Evolutionary conservation across 1,140 invertebrate genomes (phyloP).

Genomic region (Megalonaias nervosa): DNA sequence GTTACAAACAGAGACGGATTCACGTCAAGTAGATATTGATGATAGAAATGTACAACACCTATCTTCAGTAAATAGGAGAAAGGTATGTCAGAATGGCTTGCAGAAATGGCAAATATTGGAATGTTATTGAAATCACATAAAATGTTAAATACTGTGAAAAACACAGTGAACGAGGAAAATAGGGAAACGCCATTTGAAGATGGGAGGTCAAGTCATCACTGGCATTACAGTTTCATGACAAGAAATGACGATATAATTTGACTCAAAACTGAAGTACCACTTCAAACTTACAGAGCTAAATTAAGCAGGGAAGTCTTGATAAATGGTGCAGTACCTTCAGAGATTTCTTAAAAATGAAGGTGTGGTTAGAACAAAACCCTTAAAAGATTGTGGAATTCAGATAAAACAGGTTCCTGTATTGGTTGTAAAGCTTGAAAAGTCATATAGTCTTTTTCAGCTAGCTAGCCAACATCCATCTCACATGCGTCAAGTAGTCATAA

Average conservation of each 20-base stretch:
- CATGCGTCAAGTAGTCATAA: constrained; percentile 4
- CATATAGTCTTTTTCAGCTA: constrained; percentile 3
- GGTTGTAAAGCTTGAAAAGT: constrained; percentile 24
- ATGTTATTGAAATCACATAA: constrained; percentile 32
- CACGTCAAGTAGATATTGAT: no score
- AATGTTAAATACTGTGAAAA: constrained; percentile 35
- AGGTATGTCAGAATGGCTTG: constrained; percentile 32
- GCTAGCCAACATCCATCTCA: not conserved
- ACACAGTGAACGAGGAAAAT: constrained; percentile 26
- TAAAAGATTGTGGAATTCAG: constrained; percentile 19
- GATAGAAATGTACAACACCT: constrained; percentile 20
- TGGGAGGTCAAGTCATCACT: constrained; percentile 9
- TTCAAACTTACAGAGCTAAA: constrained; percentile 16
- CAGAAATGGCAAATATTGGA: constrained; percentile 30
- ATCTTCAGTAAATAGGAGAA: constrained; percentile 30
- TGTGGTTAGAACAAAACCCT: no score
- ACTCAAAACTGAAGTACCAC: constrained; percentile 6
- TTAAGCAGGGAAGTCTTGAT: no score
- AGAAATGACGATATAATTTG: constrained; percentile 12
- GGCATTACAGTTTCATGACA: constrained; percentile 12
- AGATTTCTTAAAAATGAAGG: no score
- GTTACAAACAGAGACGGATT: no score
- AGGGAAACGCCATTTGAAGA: constrained; percentile 10
- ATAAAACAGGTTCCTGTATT: constrained; percentile 15
- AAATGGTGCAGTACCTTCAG: no score